A percentile compares a stretch with the other conserved stretches of the same genome.
These are phyloP conservation scores for Syngnathus typhle DNA, from an alignment of 2,113 vertebrate species.

Conservation along the genomic window DNA sequence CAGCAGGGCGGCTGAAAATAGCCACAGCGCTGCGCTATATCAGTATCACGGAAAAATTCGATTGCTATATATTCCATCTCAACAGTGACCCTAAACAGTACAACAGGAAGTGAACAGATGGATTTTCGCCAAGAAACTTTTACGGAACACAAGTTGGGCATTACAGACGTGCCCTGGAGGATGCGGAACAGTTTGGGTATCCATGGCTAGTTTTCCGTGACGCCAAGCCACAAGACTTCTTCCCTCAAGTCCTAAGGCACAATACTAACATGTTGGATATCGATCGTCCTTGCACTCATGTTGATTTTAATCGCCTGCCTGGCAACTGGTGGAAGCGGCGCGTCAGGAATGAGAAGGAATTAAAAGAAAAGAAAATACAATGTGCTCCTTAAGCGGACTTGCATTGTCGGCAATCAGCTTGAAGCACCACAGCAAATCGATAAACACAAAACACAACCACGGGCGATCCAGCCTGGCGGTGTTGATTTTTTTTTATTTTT, in stretches of 20 bases:
- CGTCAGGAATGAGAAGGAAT: constrained; percentile 8
- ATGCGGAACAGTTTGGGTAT: too few relatives aligned
- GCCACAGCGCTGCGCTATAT: too few relatives aligned
- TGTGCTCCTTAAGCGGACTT: neutral
- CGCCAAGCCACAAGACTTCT: neutral
- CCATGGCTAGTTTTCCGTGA: neutral
- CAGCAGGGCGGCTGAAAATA: too few relatives aligned
- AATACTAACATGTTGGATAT: constrained; percentile 13
- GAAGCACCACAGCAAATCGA: constrained; percentile 16
- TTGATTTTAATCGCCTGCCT: constrained; percentile 23
- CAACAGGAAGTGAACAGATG: too few relatives aligned
- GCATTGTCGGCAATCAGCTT: constrained; percentile 10
- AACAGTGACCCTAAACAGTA: too few relatives aligned
- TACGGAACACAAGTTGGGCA: too few relatives aligned
- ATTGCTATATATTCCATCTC: too few relatives aligned
- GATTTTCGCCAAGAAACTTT: too few relatives aligned
- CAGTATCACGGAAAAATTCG: too few relatives aligned
- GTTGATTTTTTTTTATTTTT: neutral
- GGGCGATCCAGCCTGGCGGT: neutral
- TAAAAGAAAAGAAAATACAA: constrained; percentile 4
- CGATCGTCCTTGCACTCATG: constrained; percentile 11
- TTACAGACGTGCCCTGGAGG: too few relatives aligned
- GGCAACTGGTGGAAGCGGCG: constrained; percentile 3
- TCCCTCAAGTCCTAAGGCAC: constrained; percentile 8
- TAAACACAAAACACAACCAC: neutral